Percentiles rank a stretch among this genome's conserved stretches.
Conservation (phyloP, 1,140 invertebrate species). For the Batillaria attramentaria region DNA sequence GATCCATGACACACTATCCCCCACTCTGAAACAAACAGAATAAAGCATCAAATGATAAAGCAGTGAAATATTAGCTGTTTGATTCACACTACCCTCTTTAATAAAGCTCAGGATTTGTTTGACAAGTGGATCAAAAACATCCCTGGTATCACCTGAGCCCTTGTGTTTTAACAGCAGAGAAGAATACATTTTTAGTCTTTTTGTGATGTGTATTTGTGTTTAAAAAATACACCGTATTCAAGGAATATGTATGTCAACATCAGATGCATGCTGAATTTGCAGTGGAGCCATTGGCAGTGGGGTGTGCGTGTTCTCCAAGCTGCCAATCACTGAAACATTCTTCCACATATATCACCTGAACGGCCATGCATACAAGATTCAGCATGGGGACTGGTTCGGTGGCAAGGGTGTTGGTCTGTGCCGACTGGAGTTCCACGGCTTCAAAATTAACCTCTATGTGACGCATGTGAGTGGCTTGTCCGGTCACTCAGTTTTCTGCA, state of each 20-base stretch:
- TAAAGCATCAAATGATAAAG: no score
- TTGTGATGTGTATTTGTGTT: not conserved
- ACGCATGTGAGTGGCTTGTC: constrained; percentile 93
- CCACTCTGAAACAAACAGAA: no score
- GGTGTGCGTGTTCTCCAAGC: constrained; percentile 90
- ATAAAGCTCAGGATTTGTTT: not conserved
- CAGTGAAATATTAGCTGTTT: no score
- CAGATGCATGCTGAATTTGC: constrained; percentile 55
- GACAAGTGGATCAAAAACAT: not conserved
- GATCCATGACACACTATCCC: no score
- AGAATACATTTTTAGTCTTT: not conserved
- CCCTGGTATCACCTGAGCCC: not conserved
- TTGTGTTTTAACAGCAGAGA: not conserved
- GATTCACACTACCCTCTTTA: no score
- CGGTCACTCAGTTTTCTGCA: no score
- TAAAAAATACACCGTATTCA: not conserved
- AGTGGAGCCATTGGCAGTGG: constrained; percentile 95
- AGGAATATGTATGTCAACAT: not conserved
- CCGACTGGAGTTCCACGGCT: constrained; percentile 79
- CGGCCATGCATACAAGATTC: constrained; percentile 96
- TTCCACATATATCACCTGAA: constrained; percentile 96
- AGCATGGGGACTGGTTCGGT: constrained; percentile 98
- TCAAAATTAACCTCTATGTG: constrained; percentile 87
- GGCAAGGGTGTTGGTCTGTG: constrained; percentile 97
- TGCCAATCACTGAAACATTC: constrained; percentile 89